Evolutionary conservation across 2,797 vertebrate genomes (phyloP), one percentile per base, ranked within the genome.

Genomic region (Microctenopoma steveboyesi): DNA sequence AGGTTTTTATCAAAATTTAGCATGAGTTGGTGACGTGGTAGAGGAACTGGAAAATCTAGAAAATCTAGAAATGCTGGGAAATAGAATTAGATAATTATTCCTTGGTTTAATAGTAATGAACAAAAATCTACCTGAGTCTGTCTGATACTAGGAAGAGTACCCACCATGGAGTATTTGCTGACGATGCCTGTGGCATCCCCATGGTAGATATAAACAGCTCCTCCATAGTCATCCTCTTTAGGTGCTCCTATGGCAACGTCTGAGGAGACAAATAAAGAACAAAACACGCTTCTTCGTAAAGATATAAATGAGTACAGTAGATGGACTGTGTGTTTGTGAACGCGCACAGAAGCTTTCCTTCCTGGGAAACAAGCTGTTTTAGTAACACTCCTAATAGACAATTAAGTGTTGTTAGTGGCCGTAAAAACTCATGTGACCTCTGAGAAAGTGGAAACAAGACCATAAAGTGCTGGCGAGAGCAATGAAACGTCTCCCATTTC

Each of bases 161-260:
- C 86, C 94, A 99, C 98, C 98, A 98, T 96, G 27, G 98, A 99
- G 87, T 99, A 98, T 74, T 94, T 96, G 61, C 86, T 92, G 66
- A 95, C 80, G 6, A 99, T 94, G 69, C 97, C 98, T 28, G 74
- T 16, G 14, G 91, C 70, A 1, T 96, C 95, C 0, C 98, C 97
- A 0, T 99, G 98, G 76, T 99, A 99, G 88, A 99, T 96, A 58
- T 98, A 99, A 14, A 99, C 95, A 0, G 96, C 96, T 75, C 98
- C 98, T 1, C 84, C 33, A 22, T 95, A 97, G 83, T 98, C 95
- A 1, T 98, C 96, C 72, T 99, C 98, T 86, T 97, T 95, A 12
- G 98, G 97, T 0, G 98, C 97, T 16, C 98, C 97, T 72, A 99
- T 93, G 56, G 98, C 98, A 40, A 99, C 95, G 88, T 99, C 98